Base-by-base conservation (phyloP, 2,113 vertebrate species). In the Cinclus mexicanus region DNA sequence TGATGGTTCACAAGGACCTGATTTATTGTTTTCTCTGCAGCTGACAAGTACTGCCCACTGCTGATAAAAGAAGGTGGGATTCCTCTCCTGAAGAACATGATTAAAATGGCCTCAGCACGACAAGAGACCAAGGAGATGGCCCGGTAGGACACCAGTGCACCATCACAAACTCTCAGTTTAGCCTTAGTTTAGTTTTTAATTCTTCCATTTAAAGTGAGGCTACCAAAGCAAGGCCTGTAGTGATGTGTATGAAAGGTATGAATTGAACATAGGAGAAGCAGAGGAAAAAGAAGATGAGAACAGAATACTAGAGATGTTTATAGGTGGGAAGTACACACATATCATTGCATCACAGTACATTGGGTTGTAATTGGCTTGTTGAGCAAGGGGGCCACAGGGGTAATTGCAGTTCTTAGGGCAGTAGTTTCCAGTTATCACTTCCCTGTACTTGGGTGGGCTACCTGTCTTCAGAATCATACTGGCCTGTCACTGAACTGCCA, bases 101-200 rank as follows among this genome's bases (percentile, higher is more conserved):
- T 99, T 77, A 98, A 98, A 75, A 98, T 99, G 98, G 98, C 97
- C 3, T 98, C 98, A 19, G 98, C 99, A 28, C 97, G 98, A 29
- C 98, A 98, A 28, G 99, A 99, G 92, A 99, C 99, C 82, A 99
- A 99, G 98, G 98, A 98, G 57, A 99, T 99, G 99, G 99, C 99
- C 93, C 97, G 99, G 99, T 99, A 98, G 94, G 97, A 94, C 64
- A 67, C 35, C 9, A 80, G 9, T 79, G 11, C 46, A 33, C 65
- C 14, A 13, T 37, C 83, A 55, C 64, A 89, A 57, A 44, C 61
- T 19, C 39, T 61, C 46, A 23, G 0, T 77, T 87, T 52, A 76
- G n/a, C 71, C 47, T 76, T 52, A 88, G 46, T 53, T 95, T 63
- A 90, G 59, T 42, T 95, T 84, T 82, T 61, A 47, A 47, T 31